Evolutionary conservation across 1,140 invertebrate species (phyloP).

Genomic region (Radopholus similis): DNA sequence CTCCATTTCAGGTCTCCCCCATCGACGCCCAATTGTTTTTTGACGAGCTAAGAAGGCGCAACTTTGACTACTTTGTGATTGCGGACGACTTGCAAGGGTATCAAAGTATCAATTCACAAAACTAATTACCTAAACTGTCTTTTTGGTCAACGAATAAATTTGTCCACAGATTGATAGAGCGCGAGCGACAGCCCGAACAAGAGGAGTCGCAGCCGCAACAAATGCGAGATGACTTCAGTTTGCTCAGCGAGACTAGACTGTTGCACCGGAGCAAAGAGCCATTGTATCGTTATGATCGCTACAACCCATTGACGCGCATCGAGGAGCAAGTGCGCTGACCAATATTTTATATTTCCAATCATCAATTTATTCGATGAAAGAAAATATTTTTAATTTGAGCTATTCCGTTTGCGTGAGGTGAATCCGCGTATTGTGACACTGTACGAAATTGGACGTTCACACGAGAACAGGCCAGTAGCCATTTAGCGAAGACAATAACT

Average conservation of each 20-base stretch:
- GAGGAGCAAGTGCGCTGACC: constrained; percentile 25
- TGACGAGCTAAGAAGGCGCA: constrained; percentile 40
- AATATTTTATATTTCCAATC: not conserved
- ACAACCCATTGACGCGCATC: constrained; percentile 35
- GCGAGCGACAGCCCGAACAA: not conserved
- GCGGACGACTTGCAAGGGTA: constrained; percentile 55
- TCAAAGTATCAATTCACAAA: not conserved
- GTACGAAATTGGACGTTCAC: constrained; percentile 55
- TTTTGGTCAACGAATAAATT: constrained; percentile 4
- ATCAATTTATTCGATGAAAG: constrained; percentile 45
- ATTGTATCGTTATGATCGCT: constrained; percentile 42
- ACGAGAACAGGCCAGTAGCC: constrained; percentile 54
- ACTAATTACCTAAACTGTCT: too few relatives aligned
- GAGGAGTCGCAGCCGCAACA: not conserved
- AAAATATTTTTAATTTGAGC: too few relatives aligned
- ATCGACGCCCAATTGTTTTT: constrained; percentile 47
- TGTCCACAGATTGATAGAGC: constrained; percentile 13
- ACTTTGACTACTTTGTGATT: constrained; percentile 54
- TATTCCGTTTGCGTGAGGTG: constrained; percentile 45
- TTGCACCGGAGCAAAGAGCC: not conserved
- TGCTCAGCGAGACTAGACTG: too few relatives aligned
- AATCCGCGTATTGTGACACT: constrained; percentile 49
- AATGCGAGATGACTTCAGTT: not conserved
- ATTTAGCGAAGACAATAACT: constrained; percentile 45
- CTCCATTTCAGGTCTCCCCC: constrained; percentile 47